These are phyloP conservation scores for Drosophila yakuba DNA, from an alignment of 1,140 invertebrate species.

Conservation along the genomic window DNA sequence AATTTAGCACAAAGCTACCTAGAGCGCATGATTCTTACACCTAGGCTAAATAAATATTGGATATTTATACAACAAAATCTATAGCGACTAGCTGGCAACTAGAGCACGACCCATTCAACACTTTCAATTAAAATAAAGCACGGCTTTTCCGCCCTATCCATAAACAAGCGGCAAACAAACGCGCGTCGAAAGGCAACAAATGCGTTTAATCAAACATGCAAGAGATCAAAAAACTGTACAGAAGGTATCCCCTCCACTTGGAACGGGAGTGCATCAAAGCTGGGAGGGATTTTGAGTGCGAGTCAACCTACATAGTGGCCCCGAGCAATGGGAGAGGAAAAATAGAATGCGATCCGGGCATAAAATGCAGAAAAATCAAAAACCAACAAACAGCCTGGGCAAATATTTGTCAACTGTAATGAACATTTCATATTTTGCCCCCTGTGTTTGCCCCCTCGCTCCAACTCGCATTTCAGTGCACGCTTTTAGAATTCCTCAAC, in stretches of 20 bases:
- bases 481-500: constrained; percentile 41
- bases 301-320: constrained; percentile 45
- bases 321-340: constrained; percentile 14
- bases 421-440: constrained; percentile 81
- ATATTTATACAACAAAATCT: constrained; percentile 24
- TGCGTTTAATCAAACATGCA: constrained; percentile 81
- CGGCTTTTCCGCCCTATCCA: constrained; percentile 6
- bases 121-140: constrained; percentile 63
- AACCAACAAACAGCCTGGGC: constrained; percentile 62
- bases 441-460: not conserved
- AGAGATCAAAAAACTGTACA: constrained; percentile 30
- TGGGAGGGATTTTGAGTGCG: constrained; percentile 21
- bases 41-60: constrained; percentile 15
- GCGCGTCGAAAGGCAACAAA: constrained; percentile 78
- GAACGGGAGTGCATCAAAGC: constrained; percentile 20
- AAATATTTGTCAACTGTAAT: constrained; percentile 84
- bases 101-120: constrained; percentile 28
- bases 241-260: constrained; percentile 13
- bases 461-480: constrained; percentile 8
- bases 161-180: constrained; percentile 48
- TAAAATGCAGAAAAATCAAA: constrained; percentile 66
- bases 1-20: constrained; percentile 1
- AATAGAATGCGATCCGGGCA: constrained; percentile 59
- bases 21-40: not conserved
- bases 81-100: constrained; percentile 36